Base-by-base conservation (phyloP, 37 sponge, comb jelly and placozoan species). In the Theonella swinhoei region DNA sequence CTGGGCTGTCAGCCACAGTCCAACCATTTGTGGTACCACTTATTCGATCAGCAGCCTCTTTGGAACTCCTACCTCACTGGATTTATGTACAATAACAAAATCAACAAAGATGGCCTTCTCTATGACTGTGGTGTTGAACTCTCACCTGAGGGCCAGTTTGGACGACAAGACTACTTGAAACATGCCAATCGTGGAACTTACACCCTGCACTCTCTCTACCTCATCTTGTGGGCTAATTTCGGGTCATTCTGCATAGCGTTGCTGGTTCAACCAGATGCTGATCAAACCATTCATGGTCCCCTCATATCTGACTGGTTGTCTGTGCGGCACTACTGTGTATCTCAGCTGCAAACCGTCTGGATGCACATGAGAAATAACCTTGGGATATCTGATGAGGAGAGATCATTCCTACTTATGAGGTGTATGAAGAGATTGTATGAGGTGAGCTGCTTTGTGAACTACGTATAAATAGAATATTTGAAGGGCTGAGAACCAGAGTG, bases 141-240 rank as follows among this genome's bases (percentile, higher is more conserved):
- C 59, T 84, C 88, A 34, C 84, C 83, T 24, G 96, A 96, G 20
- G 97, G 97, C 2, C 64, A 87, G 66, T 94, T 69, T 87, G 97
- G 92, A 1, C 79, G 94, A 0, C 84, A 84, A 25, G 92, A 91
- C 74, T 96, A 96, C 83, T 62, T 42, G n/a, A 79, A 82, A 25
- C 88, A 91, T 78, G 87, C 89, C 68, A 64, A 80, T 0, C 42
- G 90, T 9, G 92, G 89, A 4, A 91, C 89, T 0, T 85, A 88
- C 88, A 85, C 88, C 25, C 92, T 96, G 30, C 97, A 93, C 71
- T 94, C 97, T 4, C 84, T 88, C 77, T 94, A 96, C 72, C 84
- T 96, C 41, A 32, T 96, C 36, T 63, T 87, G 59, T 94, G 86
- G 89, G 70, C 91, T 42, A 94, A 91, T 84, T 94, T 94, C 75